Base-by-base conservation (phyloP, 2,797 vertebrate genomes). In the Trichosurus vulpecula region DNA sequence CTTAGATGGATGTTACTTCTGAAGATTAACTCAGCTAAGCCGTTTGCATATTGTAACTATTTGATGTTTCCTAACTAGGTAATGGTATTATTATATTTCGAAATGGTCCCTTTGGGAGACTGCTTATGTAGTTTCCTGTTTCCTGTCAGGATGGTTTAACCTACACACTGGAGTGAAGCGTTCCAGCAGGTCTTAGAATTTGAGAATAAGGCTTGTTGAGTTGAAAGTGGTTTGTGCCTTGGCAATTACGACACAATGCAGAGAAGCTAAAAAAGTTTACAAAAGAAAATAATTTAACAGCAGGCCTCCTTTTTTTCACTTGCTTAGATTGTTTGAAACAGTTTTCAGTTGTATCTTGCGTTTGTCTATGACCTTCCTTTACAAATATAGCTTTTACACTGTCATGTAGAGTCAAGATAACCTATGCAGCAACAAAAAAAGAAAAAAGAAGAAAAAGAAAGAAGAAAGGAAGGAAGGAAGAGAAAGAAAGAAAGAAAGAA, bases 91-190 rank as follows among this genome's bases (percentile, higher is more conserved):
- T 54, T 93, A 3, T 87, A 92, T 92, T 94, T 92, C 91, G 81
- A 96, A 97, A 97, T 94, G 58, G 55, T 91, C 93, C 96, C 90
- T 92, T 94, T 95, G 97, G 96, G 95, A 95, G 54, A 91, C 91
- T 54, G 19, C 91, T 94, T 56, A 57, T 27, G 66, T 41, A 94
- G 56, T 96, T 97, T 97, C 97, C 93, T 97, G 95, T 96, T 97
- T 96, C 95, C 96, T 96, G 96, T 97, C 96, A 96, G 87, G 91
- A 91, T 31, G 31, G 87, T 95, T 97, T 97, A 97, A 96, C 95
- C 96, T 93, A 41, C 9, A 56, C 12, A 10, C 35, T 30, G 30
- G 92, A 92, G 66, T 96, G 93, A 94, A 95, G 90, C 54, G 89
- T 93, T 96, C 94, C 47, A 95, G 92, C 52, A 92, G 91, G 61